These are phyloP conservation scores for Halichoerus grypus DNA, from an alignment of 2,113 vertebrate species.

Conservation along the genomic window DNA sequence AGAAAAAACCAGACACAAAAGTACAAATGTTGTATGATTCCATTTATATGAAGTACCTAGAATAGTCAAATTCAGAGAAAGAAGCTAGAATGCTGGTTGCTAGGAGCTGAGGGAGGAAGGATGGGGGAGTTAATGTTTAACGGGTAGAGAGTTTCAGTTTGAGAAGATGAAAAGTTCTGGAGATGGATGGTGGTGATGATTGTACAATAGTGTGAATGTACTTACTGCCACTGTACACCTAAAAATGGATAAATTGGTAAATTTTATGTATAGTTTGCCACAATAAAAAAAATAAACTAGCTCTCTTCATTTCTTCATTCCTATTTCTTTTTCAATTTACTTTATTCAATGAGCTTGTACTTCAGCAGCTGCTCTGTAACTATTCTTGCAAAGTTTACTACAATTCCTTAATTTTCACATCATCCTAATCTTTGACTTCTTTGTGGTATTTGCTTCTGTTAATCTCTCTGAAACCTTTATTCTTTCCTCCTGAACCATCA, in stretches of 20 bases:
- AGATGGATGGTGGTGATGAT: background rate
- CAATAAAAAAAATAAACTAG: background rate
- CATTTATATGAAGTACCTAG: background rate
- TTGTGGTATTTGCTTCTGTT: background rate
- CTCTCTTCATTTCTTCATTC: background rate
- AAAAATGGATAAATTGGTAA: background rate
- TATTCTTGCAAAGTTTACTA: background rate
- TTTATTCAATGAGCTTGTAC: background rate
- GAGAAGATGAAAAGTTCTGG: background rate
- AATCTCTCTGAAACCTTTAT: background rate
- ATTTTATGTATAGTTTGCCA: background rate
- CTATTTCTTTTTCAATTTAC: background rate
- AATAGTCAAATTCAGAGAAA: background rate
- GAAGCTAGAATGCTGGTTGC: background rate
- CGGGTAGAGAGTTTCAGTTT: background rate
- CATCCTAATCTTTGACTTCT: background rate
- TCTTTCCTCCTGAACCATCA: background rate
- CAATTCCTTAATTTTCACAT: slow-evolving; percentile 4
- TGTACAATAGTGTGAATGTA: background rate
- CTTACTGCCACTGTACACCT: background rate
- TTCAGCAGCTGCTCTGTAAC: background rate
- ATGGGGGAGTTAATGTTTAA: background rate
- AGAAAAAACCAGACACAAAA: background rate
- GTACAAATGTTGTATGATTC: slow-evolving; percentile 3
- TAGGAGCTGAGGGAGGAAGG: background rate